phyloP scores from a whole-genome alignment of 1,140 invertebrate genomes.

The Leptinotarsa undecemlineata region DNA sequence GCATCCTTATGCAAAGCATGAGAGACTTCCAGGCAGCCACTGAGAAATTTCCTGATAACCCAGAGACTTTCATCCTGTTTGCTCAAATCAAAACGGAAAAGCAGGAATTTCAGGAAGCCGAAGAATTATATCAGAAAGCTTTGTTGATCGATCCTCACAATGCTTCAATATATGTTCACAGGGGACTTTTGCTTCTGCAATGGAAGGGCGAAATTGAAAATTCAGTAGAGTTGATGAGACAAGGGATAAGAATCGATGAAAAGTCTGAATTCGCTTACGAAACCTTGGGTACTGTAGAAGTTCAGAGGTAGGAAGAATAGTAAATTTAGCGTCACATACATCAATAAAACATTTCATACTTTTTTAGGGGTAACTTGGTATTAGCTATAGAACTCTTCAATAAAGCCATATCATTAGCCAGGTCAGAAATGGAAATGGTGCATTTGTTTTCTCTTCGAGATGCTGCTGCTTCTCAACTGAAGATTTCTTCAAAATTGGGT shows the following conservation, averaged over 20 bases:
- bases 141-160: slow-evolving; percentile 82
- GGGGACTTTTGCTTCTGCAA: slow-evolving; percentile 80
- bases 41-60: slow-evolving; percentile 78
- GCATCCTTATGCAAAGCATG: slow-evolving; percentile 64
- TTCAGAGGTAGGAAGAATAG: slow-evolving; percentile 73
- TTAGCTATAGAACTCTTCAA: slow-evolving; percentile 85
- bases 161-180: slow-evolving; percentile 84
- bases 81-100: slow-evolving; percentile 75
- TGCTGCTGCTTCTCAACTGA: slow-evolving; percentile 84
- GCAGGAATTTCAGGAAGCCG: slow-evolving; percentile 80
- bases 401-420: slow-evolving; percentile 83
- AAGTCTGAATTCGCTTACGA: slow-evolving; percentile 95
- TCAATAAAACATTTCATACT: slow-evolving; percentile 9
- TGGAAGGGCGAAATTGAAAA: slow-evolving; percentile 81
- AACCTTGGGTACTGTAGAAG: slow-evolving; percentile 90
- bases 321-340: background rate
- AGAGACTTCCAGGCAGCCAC: slow-evolving; percentile 75
- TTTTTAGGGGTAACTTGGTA: slow-evolving; percentile 78
- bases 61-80: slow-evolving; percentile 82
- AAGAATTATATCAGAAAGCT: slow-evolving; percentile 80
- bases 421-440: slow-evolving; percentile 82
- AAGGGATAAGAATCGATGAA: slow-evolving; percentile 84
- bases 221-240: slow-evolving; percentile 76
- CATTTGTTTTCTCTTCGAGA: slow-evolving; percentile 85
- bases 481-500: slow-evolving; percentile 77